Percentiles rank a stretch among this genome's conserved stretches.
Evolutionary conservation across 1,140 invertebrate genomes (phyloP).

Genomic region (Drosophila repletoides): DNA sequence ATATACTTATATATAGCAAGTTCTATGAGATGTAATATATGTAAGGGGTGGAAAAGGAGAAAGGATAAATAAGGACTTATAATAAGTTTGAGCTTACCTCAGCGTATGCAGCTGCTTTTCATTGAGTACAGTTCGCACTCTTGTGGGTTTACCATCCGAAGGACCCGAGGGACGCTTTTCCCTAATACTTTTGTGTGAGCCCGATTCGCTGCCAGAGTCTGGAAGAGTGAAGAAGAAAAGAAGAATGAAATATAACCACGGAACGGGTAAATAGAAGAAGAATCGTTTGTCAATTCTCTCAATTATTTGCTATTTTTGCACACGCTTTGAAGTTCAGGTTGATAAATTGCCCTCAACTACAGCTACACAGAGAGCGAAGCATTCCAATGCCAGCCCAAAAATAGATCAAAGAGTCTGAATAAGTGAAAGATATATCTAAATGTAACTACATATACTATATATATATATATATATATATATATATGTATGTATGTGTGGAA

Average conservation of each 20-base stretch:
- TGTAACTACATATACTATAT: too few relatives aligned
- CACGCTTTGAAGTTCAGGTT: constrained; percentile 55
- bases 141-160: constrained; percentile 96
- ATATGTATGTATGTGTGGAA: constrained; percentile 16
- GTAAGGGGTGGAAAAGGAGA: too few relatives aligned
- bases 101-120: constrained; percentile 99
- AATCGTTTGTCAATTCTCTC: constrained; percentile 17
- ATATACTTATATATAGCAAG: too few relatives aligned
- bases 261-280: neutral
- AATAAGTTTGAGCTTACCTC: constrained; percentile 83
- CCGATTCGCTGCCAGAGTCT: constrained; percentile 93
- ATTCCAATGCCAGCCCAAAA: constrained; percentile 41
- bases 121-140: constrained; percentile 98
- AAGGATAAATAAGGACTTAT: too few relatives aligned
- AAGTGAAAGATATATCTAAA: too few relatives aligned
- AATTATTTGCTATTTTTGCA: constrained; percentile 46
- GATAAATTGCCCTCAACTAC: constrained; percentile 30
- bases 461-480: too few relatives aligned
- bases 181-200: constrained; percentile 90
- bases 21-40: too few relatives aligned
- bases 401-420: too few relatives aligned
- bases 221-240: constrained; percentile 52
- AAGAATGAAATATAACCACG: neutral
- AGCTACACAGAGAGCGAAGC: neutral
- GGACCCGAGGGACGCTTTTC: constrained; percentile 85